These are phyloP conservation scores for Dreissena polymorpha DNA, from an alignment of 1,140 invertebrate genomes.

Conservation along the genomic window DNA sequence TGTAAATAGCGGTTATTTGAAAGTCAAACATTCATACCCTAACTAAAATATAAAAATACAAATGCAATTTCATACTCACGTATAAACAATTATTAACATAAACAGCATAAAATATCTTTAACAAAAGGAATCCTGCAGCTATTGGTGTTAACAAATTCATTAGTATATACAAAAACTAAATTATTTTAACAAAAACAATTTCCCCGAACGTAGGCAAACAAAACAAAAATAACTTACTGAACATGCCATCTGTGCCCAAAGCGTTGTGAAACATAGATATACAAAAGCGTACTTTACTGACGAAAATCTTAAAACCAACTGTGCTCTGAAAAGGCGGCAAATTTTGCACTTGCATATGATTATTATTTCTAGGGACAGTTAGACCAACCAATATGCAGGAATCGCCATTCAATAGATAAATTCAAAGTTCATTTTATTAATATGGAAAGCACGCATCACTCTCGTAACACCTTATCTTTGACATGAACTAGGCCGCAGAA, in stretches of 20 bases:
- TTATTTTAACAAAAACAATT: constrained; percentile 6
- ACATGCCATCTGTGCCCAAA: constrained; percentile 22
- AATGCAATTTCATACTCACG: not conserved
- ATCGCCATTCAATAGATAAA: no score
- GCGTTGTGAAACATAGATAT: constrained; percentile 1
- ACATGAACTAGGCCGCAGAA: no score
- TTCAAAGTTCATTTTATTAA: no score
- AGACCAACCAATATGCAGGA: no score
- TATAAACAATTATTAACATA: not conserved
- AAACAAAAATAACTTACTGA: constrained; percentile 28
- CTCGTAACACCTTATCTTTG: no score
- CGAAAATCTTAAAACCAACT: not conserved
- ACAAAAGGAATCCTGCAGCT: constrained; percentile 9
- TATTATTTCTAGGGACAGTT: constrained; percentile 24
- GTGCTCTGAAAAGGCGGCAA: constrained; percentile 20
- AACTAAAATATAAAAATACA: constrained; percentile 2
- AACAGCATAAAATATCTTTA: not conserved
- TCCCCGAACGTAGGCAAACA: not conserved
- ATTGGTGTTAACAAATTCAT: not conserved
- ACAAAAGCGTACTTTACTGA: constrained; percentile 1
- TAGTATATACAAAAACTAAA: not conserved
- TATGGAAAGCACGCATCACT: no score
- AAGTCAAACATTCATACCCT: constrained; percentile 4
- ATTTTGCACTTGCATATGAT: constrained; percentile 16
- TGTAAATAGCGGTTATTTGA: constrained; percentile 13